Evolutionary conservation across 2,797 vertebrate species (phyloP).

Genomic region (Dromococcyx pavoninus): DNA sequence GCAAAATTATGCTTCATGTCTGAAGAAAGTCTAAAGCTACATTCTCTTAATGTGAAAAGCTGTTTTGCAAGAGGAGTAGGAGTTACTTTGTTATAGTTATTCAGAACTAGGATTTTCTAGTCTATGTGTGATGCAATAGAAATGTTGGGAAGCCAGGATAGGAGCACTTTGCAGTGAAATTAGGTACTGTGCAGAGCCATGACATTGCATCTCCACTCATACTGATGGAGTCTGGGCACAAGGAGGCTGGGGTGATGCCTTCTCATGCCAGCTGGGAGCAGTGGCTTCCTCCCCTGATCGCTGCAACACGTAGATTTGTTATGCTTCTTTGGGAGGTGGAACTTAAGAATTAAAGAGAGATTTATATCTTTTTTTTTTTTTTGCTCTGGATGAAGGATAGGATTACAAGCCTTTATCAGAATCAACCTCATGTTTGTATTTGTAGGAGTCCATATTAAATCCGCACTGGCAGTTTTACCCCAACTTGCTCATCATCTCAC

Average conservation of each 20-base stretch:
- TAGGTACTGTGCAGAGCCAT: neutral
- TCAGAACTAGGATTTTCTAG: neutral
- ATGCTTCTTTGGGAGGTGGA: neutral
- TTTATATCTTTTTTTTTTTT: neutral
- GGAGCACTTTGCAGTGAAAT: neutral
- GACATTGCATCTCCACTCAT: neutral
- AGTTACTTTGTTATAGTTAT: neutral
- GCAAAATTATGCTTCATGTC: neutral
- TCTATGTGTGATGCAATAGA: neutral
- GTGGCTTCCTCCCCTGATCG: neutral
- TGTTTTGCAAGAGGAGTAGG: neutral
- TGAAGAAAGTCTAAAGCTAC: neutral
- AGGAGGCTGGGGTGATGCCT: neutral
- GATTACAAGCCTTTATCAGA: neutral
- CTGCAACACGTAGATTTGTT: neutral
- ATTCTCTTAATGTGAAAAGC: neutral
- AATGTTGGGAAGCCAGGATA: neutral
- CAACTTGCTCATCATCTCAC: neutral
- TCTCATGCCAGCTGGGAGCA: neutral
- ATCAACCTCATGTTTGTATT: neutral
- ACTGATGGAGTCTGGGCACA: accelerated
- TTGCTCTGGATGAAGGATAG: neutral
- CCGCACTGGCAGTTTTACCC: neutral
- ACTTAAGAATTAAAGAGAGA: neutral
- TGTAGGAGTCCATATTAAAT: neutral